Evolutionary conservation across 2,113 vertebrate species (phyloP).

Genomic region (Laticauda colubrina): DNA sequence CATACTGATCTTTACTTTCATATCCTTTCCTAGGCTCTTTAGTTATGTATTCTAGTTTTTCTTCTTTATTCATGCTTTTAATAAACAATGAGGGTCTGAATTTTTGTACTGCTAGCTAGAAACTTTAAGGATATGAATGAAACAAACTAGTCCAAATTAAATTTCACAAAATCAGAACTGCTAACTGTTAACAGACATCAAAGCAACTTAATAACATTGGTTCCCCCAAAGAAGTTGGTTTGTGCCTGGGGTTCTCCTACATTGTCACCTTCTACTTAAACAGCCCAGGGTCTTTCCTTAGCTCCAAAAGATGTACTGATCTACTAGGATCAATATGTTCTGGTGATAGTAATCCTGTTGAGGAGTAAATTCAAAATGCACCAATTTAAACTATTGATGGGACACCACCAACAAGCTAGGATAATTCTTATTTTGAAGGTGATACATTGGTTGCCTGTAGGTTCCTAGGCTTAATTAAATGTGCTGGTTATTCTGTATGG

Average conservation of each 20-base stretch:
- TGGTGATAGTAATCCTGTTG: neutral
- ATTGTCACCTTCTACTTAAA: neutral
- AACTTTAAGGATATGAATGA: neutral
- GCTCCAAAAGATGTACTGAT: neutral
- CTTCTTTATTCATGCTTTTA: neutral
- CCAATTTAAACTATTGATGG: neutral
- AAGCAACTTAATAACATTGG: neutral
- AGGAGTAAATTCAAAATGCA: neutral
- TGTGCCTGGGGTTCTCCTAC: neutral
- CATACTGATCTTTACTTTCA: neutral
- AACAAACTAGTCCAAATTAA: neutral
- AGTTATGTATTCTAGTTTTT: neutral
- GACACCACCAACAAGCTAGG: neutral
- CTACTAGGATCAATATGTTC: neutral
- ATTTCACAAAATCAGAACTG: neutral
- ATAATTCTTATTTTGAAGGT: neutral
- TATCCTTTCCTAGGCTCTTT: neutral
- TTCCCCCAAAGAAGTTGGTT: neutral
- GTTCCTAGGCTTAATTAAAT: neutral
- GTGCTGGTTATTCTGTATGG: neutral
- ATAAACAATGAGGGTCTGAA: neutral
- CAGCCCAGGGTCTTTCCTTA: neutral
- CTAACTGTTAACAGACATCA: neutral
- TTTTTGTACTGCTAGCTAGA: neutral
- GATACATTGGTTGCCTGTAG: neutral